Base-by-base conservation (phyloP, 2,888 invertebrate species). In the Sarcophaga variegata region DNA sequence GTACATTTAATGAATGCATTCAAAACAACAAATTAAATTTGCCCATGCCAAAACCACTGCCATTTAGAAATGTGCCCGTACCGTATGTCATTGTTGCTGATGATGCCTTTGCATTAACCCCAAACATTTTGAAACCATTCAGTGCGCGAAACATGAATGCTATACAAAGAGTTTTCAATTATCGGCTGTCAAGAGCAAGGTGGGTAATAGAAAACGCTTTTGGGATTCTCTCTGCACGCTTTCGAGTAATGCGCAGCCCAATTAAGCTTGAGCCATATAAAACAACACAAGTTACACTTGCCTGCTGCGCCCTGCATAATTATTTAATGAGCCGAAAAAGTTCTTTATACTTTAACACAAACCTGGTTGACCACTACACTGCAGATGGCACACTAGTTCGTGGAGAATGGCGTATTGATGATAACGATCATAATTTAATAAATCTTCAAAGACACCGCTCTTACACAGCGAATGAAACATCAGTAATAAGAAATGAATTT, bases 141-240 rank as follows among this genome's bases (percentile, higher is more conserved):
- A 70, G n/a, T 64, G 27, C 27, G 10, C 49, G 71, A 10, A 72
- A 71, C n/a, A 6, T 80, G 71, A 66, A 63, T 64, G 79, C 49
- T n/a, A 71, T 63, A 2, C 63, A 70, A 71, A 79, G 79, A 49
- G n/a, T 71, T 63, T 71, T 79, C 22, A 79, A 79, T 54, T 79
- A 60, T 37, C 77, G 67, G 4, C 27, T 77, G 14, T 77, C 66
- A 4, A 66, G 66, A 25, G 66, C 76, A 17, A 49, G 76, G 49
- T 66, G 64, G 66, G 66, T 76, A 49, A 76, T 66, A 64, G 66
- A 76, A 66, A 77, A 77, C 37, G n/a, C 76, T 12, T 76, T 76
- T 54, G 76, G 76, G 14, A 76, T 76, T 76, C 6, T 64, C 12
- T 76, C 66, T 59, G 67, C 76, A 17, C 37, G 27, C 14, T 66